phyloP scores from a whole-genome alignment of 2,113 vertebrate genomes.

The Phodopus roborovskii region DNA sequence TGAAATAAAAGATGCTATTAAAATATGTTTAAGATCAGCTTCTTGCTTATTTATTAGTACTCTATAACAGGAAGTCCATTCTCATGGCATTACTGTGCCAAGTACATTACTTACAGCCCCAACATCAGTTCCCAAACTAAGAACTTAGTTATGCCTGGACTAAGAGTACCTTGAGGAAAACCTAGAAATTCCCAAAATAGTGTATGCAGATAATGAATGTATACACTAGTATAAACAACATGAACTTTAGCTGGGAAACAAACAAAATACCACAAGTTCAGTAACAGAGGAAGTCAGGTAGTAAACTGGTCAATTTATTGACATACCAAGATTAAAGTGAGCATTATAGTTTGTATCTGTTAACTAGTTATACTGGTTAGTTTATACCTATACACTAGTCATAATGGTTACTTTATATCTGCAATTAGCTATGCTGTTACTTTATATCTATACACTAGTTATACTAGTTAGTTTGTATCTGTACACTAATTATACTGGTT shows the following conservation, averaged over 20 bases:
- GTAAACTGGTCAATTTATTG: conserved; percentile 13
- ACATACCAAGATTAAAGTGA: conserved; percentile 9
- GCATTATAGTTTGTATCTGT: not conserved
- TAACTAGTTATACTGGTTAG: not conserved
- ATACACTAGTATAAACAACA: not conserved
- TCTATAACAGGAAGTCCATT: not conserved
- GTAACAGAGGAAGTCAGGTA: not conserved
- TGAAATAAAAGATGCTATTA: conserved; percentile 6
- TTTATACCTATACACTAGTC: not conserved
- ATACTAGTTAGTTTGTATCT: not conserved
- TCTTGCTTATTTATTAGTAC: conserved; percentile 31
- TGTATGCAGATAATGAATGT: not conserved
- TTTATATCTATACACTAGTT: not conserved
- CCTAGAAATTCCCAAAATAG: not conserved
- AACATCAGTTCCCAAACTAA: not conserved
- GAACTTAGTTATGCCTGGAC: conserved; percentile 47
- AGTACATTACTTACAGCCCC: not conserved
- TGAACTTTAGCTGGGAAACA: not conserved
- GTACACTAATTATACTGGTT: not conserved
- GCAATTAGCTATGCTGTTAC: not conserved
- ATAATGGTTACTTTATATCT: not conserved
- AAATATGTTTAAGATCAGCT: not conserved
- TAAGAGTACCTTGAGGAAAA: not conserved
- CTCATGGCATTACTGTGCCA: conserved; percentile 5
- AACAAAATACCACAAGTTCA: conserved; percentile 39